phyloP scores from a whole-genome alignment of 2,888 invertebrate genomes.

The Buathra laborator region DNA sequence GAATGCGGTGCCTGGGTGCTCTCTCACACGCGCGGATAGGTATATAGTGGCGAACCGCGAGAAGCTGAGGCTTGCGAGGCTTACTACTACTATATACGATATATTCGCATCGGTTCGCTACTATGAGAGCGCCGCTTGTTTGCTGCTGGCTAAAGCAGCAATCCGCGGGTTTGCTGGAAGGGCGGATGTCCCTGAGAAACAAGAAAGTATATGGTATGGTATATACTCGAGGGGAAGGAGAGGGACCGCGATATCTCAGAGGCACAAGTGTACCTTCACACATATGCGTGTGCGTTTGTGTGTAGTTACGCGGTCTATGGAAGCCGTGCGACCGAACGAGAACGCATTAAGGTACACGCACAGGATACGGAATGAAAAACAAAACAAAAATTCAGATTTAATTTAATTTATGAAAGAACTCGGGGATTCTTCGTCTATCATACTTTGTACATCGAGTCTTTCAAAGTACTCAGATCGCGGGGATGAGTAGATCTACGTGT shows the following conservation, averaged over 20 bases:
- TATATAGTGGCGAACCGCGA: constrained; percentile 2
- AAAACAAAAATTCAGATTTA: constrained; percentile 35
- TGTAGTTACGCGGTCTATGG: constrained; percentile 41
- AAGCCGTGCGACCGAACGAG: constrained; percentile 58
- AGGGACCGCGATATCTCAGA: constrained; percentile 45
- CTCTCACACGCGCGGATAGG: constrained; percentile 4
- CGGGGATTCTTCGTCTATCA: constrained; percentile 24
- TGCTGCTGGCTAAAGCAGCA: constrained; percentile 20
- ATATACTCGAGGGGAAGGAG: constrained; percentile 15
- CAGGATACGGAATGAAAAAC: constrained; percentile 40
- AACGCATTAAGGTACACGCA: constrained; percentile 61
- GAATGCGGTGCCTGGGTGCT: constrained; percentile 64
- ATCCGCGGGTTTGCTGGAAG: constrained; percentile 38
- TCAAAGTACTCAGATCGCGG: background rate
- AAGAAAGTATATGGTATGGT: constrained; percentile 59
- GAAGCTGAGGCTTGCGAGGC: constrained; percentile 9
- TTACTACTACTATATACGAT: background rate
- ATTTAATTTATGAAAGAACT: constrained; percentile 51
- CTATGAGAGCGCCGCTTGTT: constrained; percentile 37
- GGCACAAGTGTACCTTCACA: constrained; percentile 15
- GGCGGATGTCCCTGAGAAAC: constrained; percentile 69
- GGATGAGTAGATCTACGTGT: background rate
- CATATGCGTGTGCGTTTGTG: constrained; percentile 8
- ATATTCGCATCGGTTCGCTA: constrained; percentile 43
- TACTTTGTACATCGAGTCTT: constrained; percentile 5